phyloP scores from a whole-genome alignment of 2,113 vertebrate species.

The Prinia subflava region DNA sequence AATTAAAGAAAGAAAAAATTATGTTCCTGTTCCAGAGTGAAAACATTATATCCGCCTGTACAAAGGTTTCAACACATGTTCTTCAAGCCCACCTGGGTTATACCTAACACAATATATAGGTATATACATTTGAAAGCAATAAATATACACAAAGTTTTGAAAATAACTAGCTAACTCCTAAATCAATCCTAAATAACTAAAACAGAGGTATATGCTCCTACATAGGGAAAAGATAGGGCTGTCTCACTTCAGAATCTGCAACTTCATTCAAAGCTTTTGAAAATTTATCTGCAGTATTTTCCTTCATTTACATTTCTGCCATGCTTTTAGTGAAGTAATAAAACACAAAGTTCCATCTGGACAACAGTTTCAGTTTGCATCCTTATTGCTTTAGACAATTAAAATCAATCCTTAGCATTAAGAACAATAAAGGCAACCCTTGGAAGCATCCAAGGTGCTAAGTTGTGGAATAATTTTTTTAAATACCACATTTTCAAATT shows the following conservation, averaged over 20 bases:
- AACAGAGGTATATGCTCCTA: neutral
- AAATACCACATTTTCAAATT: constrained; percentile 42
- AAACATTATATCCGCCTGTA: neutral
- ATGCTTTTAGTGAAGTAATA: neutral
- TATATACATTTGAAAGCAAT: neutral
- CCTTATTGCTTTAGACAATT: constrained; percentile 53
- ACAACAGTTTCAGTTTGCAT: constrained; percentile 57
- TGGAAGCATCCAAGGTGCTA: neutral
- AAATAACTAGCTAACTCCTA: neutral
- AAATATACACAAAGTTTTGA: neutral
- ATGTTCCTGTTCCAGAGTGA: neutral
- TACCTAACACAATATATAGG: neutral
- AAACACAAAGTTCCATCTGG: constrained; percentile 65
- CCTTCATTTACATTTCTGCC: constrained; percentile 14
- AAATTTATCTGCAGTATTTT: constrained; percentile 16
- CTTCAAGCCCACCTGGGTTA: neutral
- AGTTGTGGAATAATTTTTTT: neutral
- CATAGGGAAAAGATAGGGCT: neutral
- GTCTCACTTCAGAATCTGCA: neutral
- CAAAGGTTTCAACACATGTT: neutral
- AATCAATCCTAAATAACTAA: neutral
- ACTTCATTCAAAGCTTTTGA: constrained; percentile 7
- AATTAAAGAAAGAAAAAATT: neutral
- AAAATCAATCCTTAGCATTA: constrained; percentile 30
- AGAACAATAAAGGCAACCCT: constrained; percentile 18